Base-by-base conservation (phyloP, 2,888 invertebrate species). In the Maniola hyperantus region DNA sequence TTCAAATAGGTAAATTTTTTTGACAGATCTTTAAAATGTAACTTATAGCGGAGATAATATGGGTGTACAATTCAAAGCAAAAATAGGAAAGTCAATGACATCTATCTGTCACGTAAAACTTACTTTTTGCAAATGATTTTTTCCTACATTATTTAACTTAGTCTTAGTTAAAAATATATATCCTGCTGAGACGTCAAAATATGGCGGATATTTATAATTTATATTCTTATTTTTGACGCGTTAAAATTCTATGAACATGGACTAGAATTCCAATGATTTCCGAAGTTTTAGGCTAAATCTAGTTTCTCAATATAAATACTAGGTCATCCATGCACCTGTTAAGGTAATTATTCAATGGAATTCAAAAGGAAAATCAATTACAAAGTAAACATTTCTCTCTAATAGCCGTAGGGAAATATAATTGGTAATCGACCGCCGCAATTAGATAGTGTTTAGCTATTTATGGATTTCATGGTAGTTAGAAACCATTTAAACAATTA, bases 391-490 rank as follows among this genome's bases (percentile, higher is more conserved):
- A 58, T 44, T 59, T 65, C 55, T 50, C 51, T 59, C 18, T 59
- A 51, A 59, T 59, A 57, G 54, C 57, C 42, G 13, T 20, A 42
- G 57, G 63, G 51, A 53, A 57, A 34, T 15, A 54, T 65, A 65
- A 66, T 64, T 66, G 51, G 15, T 62, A 26, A 50, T 10, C 46
- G 5, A 44, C 44, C 10, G 44, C 15, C n/a, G 39, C 36, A 7
- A 36, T 58, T 64, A 50, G 11, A 26, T 50, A 61, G 48, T 36
- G 50, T 54, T 36, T 36, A 54, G 13, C 55, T 18, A 70, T 69
- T 71, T 68, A 59, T 58, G 51, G 61, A 73, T 73, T 73, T 71
- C 68, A 71, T 64, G 70, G 70, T 51, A 13, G 36, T 57, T 60
- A 39, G 5, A 18, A 1, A 15, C 57, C 39, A 42, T 42, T 57